Percentiles rank a stretch among this genome's conserved stretches.
These are phyloP conservation scores for Eupeodes luniger DNA, from an alignment of 2,888 invertebrate genomes.

Conservation along the genomic window DNA sequence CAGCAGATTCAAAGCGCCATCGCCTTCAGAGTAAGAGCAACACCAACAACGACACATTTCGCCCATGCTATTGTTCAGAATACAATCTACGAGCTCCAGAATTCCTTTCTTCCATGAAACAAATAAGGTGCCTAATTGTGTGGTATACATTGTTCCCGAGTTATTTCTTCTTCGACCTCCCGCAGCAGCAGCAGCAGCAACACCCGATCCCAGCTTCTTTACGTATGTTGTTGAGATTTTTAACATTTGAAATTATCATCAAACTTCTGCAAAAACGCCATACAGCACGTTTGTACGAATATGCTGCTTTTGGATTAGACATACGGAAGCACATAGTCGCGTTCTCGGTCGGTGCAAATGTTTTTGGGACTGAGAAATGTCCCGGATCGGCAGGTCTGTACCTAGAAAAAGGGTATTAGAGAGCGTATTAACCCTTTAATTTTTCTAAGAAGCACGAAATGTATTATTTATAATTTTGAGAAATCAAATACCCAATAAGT, in stretches of 20 bases:
- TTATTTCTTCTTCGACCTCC: constrained; percentile 41
- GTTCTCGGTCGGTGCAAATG: constrained; percentile 6
- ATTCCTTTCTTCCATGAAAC: constrained; percentile 71
- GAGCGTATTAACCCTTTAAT: background rate
- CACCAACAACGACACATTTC: constrained; percentile 66
- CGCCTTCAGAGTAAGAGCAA: constrained; percentile 42
- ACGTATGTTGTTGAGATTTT: constrained; percentile 55
- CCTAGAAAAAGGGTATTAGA: background rate
- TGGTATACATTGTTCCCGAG: constrained; percentile 73
- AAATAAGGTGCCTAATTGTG: constrained; percentile 76
- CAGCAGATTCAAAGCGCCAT: constrained; percentile 30
- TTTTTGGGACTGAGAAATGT: constrained; percentile 37
- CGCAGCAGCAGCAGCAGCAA: too few relatives aligned
- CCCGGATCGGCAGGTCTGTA: constrained; percentile 25
- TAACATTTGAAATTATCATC: constrained; percentile 71
- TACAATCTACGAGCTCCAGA: constrained; percentile 70
- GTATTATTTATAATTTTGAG: too few relatives aligned
- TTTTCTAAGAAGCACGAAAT: background rate
- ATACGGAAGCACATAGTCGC: constrained; percentile 7
- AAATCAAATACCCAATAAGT: too few relatives aligned
- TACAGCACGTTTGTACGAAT: constrained; percentile 15
- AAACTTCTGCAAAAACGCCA: constrained; percentile 5
- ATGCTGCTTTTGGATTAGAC: constrained; percentile 21
- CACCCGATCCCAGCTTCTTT: constrained; percentile 1
- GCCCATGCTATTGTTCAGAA: constrained; percentile 60